Conservation (phyloP, 2,797 vertebrate genomes). For the Tolypeutes matacus region DNA sequence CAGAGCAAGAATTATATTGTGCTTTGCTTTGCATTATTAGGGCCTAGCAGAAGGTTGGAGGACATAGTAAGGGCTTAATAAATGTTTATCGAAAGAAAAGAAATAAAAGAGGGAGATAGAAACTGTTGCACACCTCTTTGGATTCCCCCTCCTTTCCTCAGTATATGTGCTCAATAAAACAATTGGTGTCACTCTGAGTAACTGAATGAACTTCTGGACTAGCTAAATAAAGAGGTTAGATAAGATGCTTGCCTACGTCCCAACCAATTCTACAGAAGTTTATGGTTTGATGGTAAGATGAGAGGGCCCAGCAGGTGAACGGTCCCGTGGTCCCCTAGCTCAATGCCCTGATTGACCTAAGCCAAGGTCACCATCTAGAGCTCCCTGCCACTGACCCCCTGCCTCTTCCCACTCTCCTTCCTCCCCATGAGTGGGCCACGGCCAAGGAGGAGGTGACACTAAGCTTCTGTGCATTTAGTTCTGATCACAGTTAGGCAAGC, state of each 20-base stretch:
- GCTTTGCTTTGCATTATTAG: neutral
- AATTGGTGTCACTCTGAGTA: fast-evolving
- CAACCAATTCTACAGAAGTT: neutral
- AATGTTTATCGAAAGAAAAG: neutral
- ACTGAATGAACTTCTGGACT: neutral
- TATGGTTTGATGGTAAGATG: too few species aligned
- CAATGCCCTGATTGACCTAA: fast-evolving
- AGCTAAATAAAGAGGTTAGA: neutral
- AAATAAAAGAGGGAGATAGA: too few species aligned
- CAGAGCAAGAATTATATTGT: neutral
- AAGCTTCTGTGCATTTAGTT: neutral
- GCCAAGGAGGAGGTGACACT: neutral
- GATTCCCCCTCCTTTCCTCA: fast-evolving
- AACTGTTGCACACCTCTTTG: too few species aligned
- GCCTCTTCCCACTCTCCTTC: too few species aligned
- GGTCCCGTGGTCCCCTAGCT: neutral
- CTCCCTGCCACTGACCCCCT: fast-evolving
- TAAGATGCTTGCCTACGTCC: neutral
- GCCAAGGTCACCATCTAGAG: neutral
- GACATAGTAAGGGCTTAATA: too few species aligned
- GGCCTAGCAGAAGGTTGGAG: neutral
- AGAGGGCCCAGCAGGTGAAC: neutral
- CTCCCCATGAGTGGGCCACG: too few species aligned
- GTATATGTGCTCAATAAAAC: neutral
- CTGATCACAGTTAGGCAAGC: neutral